Evolutionary conservation across 2,113 vertebrate species (phyloP), one percentile per base, ranked within the genome.

Genomic region (Psettodes erumei): DNA sequence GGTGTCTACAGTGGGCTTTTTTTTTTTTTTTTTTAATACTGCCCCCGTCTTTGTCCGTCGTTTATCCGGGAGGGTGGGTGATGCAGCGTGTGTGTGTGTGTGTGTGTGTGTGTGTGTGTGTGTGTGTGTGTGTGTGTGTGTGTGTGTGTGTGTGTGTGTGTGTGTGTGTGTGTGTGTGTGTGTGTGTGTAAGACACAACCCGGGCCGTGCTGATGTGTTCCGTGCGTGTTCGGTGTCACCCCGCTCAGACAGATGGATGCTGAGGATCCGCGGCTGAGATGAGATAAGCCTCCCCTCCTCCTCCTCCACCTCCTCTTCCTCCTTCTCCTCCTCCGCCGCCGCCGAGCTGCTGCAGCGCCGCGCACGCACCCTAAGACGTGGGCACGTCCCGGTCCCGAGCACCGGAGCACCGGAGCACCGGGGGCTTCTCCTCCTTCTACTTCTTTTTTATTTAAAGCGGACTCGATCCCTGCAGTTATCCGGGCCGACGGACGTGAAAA

Each of bases 171-270:
- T 35, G 9, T 35, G 9, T 35, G 9, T 35, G 9, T 35, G 9
- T 35, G 9, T 35, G 9, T 35, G 45, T 56, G 64, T 79, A 1
- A 63, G 21, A 33, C 23, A 3, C 19, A 45, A 19, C n/a, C 5
- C 18, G 0, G 25, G 9, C 21, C 37, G 58, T 32, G 51, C 79
- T 73, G 55, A 77, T 79, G 69, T 77, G 76, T 56, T 62, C 21
- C 50, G 51, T 65, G 64, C 58, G 21, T 77, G 74, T n/a, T 63
- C 55, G 82, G 54, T 79, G 77, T 87, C 71, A 70, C 61, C 75
- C 79, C 59, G 71, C 81, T 76, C 76, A 85, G 53, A 77, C 86
- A 79, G 83, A 90, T 87, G 83, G 82, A 81, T 77, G 79, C 77
- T 69, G 85, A 56, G 70, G 75, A 72, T 77, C 72, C 71, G 28